phyloP scores from a whole-genome alignment of 2,888 invertebrate species.

The Archips xylosteana region DNA sequence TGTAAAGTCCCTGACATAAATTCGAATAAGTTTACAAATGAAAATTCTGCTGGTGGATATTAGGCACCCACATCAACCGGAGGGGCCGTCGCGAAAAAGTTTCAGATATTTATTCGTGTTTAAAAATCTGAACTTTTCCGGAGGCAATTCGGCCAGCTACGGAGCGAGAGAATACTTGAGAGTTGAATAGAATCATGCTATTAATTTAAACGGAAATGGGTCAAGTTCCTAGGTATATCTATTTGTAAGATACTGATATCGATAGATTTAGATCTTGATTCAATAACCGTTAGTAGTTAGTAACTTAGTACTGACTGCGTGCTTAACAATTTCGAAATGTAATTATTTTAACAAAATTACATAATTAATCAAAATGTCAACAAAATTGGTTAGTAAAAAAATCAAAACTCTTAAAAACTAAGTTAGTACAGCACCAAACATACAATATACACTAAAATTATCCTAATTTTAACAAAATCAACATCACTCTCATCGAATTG shows the following conservation, averaged over 20 bases:
- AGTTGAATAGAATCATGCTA: background rate
- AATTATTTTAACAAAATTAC: conserved; percentile 37
- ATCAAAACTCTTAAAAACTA: too few relatives aligned
- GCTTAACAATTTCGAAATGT: conserved; percentile 40
- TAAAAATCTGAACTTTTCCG: conserved; percentile 10
- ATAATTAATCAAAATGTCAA: too few relatives aligned
- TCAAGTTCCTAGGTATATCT: background rate
- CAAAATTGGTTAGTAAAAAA: too few relatives aligned
- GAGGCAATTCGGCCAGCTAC: background rate
- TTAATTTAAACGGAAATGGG: background rate
- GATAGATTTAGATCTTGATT: background rate
- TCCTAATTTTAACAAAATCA: conserved; percentile 23
- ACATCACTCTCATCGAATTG: conserved; percentile 48
- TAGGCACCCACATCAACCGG: conserved; percentile 28
- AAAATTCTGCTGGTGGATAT: conserved; percentile 2
- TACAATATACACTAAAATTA: too few relatives aligned
- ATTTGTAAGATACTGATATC: background rate
- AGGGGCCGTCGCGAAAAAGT: conserved; percentile 1
- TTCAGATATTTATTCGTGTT: conserved; percentile 5
- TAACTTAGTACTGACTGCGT: background rate
- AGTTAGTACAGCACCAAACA: too few relatives aligned
- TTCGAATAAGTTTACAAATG: conserved; percentile 4
- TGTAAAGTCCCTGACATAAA: background rate
- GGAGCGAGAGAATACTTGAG: background rate
- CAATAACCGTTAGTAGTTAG: background rate